phyloP scores from a whole-genome alignment of 2,113 vertebrate species.

The Psittacula cyanocephala region DNA sequence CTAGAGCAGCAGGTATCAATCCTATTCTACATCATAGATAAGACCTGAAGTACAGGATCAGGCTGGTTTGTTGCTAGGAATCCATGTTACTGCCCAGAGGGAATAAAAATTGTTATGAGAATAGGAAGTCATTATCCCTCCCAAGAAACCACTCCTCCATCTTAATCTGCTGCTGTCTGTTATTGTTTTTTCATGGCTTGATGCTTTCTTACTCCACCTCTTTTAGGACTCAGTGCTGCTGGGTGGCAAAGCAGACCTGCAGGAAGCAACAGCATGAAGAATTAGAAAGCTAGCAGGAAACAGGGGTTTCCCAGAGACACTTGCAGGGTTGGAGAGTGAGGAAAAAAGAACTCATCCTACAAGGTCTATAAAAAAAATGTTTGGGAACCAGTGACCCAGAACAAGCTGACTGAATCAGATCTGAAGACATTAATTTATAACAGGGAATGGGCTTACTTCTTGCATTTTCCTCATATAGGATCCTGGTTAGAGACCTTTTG shows the following conservation, averaged over 20 bases:
- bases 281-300: neutral
- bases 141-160: neutral
- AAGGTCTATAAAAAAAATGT: neutral
- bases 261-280: neutral
- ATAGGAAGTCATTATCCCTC: neutral
- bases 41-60: neutral
- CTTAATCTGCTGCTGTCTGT: neutral
- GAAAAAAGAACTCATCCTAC: neutral
- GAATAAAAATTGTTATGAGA: neutral
- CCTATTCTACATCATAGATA: neutral
- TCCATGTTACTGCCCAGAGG: neutral
- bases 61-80: neutral
- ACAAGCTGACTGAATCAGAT: neutral
- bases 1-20: neutral
- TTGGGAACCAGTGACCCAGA: neutral
- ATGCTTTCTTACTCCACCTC: neutral
- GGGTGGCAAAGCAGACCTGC: neutral
- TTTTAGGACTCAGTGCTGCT: neutral
- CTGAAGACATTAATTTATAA: neutral
- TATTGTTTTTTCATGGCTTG: neutral
- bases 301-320: neutral
- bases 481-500: neutral
- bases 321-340: neutral
- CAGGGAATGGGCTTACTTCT: neutral
- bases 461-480: neutral